phyloP scores from a whole-genome alignment of 2,113 vertebrate species.

The Amphiprion percula region DNA sequence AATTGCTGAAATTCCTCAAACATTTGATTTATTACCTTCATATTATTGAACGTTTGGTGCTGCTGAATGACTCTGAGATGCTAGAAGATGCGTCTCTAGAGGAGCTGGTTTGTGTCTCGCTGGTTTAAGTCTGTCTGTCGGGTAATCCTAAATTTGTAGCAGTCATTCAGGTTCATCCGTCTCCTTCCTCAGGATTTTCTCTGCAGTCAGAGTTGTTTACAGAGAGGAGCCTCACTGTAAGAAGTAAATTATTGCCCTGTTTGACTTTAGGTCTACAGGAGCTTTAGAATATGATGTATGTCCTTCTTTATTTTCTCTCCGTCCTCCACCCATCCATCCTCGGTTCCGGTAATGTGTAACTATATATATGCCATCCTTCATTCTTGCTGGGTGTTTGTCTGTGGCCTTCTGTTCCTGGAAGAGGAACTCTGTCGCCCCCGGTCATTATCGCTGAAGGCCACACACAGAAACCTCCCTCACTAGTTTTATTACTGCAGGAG shows the following conservation, averaged over 20 bases:
- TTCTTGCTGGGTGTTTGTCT: conserved; percentile 19
- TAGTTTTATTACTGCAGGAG: background rate
- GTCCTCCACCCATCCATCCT: conserved; percentile 21
- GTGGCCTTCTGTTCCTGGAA: conserved; percentile 42
- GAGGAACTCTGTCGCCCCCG: conserved; percentile 28
- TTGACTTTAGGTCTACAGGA: conserved; percentile 26
- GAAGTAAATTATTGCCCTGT: conserved; percentile 50
- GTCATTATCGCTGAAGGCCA: conserved; percentile 23
- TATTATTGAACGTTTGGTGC: background rate
- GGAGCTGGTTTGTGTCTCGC: background rate
- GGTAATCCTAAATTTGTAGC: background rate
- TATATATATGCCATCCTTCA: conserved; percentile 23
- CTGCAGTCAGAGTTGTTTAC: conserved; percentile 15
- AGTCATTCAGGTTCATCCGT: background rate
- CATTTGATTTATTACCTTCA: background rate
- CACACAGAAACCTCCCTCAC: conserved; percentile 11
- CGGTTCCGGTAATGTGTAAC: conserved; percentile 32
- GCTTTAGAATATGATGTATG: conserved; percentile 28
- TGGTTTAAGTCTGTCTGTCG: conserved; percentile 1
- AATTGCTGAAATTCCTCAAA: background rate
- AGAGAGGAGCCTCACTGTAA: conserved; percentile 23
- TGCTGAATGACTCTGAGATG: background rate
- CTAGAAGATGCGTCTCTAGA: background rate
- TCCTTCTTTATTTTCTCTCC: conserved; percentile 36
- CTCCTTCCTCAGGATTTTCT: background rate